These are phyloP conservation scores for Drymonia ruficornis DNA, from an alignment of 2,888 invertebrate genomes.

Conservation along the genomic window DNA sequence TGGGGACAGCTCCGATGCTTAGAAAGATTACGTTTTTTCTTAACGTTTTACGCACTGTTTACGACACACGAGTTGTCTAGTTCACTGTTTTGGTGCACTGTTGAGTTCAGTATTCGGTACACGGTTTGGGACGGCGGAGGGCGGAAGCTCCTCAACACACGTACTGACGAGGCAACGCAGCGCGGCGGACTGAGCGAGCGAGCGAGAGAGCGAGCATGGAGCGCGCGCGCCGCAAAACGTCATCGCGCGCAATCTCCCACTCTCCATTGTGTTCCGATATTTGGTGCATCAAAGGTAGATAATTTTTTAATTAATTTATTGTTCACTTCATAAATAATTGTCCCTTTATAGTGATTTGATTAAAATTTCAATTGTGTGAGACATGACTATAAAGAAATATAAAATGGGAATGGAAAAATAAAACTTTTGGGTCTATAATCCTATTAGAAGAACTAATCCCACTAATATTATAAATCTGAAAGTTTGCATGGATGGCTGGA, in stretches of 20 bases:
- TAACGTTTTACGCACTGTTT: constrained; percentile 46
- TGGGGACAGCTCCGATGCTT: constrained; percentile 56
- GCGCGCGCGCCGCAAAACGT: constrained; percentile 49
- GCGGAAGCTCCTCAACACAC: constrained; percentile 22
- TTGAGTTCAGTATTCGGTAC: constrained; percentile 57
- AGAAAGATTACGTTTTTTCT: constrained; percentile 52
- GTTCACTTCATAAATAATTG: neutral
- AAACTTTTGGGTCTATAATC: no score
- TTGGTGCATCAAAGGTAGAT: constrained; percentile 12
- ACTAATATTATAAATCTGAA: no score
- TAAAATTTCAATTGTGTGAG: no score
- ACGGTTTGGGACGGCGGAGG: constrained; percentile 31
- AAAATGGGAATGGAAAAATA: no score
- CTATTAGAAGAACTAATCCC: no score
- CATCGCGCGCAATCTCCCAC: constrained; percentile 50
- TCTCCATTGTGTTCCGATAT: constrained; percentile 40
- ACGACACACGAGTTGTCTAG: constrained; percentile 51
- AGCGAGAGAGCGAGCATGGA: no score
- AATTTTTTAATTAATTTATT: constrained; percentile 12
- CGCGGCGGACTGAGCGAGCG: constrained; percentile 63
- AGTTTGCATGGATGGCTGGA: no score
- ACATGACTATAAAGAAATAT: no score
- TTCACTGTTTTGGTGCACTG: constrained; percentile 60
- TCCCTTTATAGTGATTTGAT: no score
- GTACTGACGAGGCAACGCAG: constrained; percentile 48